Conservation (phyloP, 2,888 invertebrate genomes). For the Spatulosminthurus flaviceps region DNA sequence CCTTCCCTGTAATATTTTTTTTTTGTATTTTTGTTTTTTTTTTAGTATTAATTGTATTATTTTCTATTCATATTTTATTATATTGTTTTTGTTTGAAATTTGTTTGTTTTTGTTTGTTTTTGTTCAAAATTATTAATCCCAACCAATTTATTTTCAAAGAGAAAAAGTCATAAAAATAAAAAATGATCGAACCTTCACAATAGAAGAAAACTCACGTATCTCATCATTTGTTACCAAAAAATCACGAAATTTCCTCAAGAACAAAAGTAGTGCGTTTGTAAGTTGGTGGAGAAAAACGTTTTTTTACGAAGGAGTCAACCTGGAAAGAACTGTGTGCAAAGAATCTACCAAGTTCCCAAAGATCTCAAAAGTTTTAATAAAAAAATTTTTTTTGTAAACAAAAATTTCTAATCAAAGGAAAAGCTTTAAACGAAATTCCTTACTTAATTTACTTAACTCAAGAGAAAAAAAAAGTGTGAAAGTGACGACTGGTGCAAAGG, state of each 20-base stretch:
- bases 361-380: too few species aligned
- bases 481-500: not conserved
- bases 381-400: too few species aligned
- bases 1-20: not conserved
- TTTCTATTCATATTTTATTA: not conserved
- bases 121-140: not conserved
- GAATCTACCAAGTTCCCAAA: too few species aligned
- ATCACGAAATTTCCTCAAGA: not conserved
- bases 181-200: not conserved
- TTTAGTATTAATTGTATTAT: slow-evolving; percentile 15
- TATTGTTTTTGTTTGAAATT: too few species aligned
- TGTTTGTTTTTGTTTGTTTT: not conserved
- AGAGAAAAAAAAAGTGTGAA: not conserved
- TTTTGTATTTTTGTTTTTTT: not conserved
- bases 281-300: too few species aligned
- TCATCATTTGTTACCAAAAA: not conserved
- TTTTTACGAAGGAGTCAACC: too few species aligned
- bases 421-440: not conserved
- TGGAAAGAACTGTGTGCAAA: too few species aligned
- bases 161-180: not conserved
- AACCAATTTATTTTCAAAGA: not conserved
- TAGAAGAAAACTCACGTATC: not conserved
- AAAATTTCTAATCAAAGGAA: too few species aligned
- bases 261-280: too few species aligned
- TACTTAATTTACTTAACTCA: not conserved